These are phyloP conservation scores for Drosophila miranda DNA, from an alignment of 1,140 invertebrate genomes.

Conservation along the genomic window DNA sequence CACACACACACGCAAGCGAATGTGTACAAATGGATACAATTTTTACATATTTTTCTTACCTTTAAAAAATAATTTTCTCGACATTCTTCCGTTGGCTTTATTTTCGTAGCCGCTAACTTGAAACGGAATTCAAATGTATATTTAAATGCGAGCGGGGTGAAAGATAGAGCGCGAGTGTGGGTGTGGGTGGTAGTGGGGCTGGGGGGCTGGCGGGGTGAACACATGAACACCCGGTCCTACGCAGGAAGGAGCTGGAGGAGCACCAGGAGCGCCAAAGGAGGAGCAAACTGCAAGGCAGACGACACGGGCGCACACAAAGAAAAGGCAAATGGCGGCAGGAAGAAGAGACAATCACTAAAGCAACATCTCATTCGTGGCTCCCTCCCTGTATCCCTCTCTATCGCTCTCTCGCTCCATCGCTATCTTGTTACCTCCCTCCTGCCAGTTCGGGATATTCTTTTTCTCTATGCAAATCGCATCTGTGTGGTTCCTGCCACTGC, in stretches of 20 bases:
- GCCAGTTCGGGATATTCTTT: constrained; percentile 52
- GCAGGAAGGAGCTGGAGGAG: constrained; percentile 9
- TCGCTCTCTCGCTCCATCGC: not conserved
- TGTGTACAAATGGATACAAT: constrained; percentile 51
- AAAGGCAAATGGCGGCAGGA: constrained; percentile 61
- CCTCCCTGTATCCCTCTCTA: constrained; percentile 5
- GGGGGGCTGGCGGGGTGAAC: not conserved
- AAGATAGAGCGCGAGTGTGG: not conserved
- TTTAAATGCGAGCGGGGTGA: constrained; percentile 49
- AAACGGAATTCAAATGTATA: constrained; percentile 76
- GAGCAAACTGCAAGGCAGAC: constrained; percentile 37
- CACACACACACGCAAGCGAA: constrained; percentile 7
- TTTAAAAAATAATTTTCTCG: constrained; percentile 68
- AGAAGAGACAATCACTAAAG: constrained; percentile 63
- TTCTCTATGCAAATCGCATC: constrained; percentile 72
- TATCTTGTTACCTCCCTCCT: constrained; percentile 11
- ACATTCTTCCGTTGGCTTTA: constrained; percentile 59
- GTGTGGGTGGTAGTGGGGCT: too few relatives aligned
- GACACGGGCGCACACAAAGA: constrained; percentile 54
- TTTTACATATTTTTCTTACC: constrained; percentile 72
- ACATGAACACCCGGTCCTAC: not conserved
- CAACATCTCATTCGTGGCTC: constrained; percentile 68
- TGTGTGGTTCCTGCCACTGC: constrained; percentile 40
- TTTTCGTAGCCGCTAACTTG: constrained; percentile 68
- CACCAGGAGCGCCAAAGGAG: constrained; percentile 16